A percentile compares a stretch with the other conserved stretches of the same genome.
Evolutionary conservation across 2,888 invertebrate species (phyloP).

Genomic region (Folsomia candida): DNA sequence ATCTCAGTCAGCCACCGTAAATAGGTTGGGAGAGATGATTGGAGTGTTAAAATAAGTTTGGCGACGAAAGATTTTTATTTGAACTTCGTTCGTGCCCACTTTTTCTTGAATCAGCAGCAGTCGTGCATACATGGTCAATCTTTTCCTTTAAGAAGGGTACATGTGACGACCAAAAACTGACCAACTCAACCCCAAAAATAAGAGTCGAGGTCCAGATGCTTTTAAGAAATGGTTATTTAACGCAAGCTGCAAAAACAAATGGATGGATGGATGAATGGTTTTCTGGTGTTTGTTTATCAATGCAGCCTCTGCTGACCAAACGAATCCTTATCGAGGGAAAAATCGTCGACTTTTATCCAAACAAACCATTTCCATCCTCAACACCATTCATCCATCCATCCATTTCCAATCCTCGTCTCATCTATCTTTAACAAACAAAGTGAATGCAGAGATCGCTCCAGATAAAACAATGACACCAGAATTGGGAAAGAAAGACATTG

Average conservation of each 20-base stretch:
- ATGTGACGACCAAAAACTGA: too few relatives aligned
- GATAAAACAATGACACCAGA: not conserved
- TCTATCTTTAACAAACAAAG: not conserved
- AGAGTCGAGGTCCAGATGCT: not conserved
- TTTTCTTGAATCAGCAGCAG: too few relatives aligned
- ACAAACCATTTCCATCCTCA: not conserved
- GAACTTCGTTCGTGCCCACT: too few relatives aligned
- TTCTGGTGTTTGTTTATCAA: not conserved
- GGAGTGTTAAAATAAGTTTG: too few relatives aligned
- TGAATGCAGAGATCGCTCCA: not conserved
- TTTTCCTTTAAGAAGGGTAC: too few relatives aligned
- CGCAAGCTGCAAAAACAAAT: slow-evolving; percentile 6
- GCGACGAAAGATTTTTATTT: too few relatives aligned
- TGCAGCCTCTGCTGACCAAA: not conserved
- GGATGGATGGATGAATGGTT: not conserved
- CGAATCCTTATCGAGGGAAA: not conserved
- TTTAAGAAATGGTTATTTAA: not conserved
- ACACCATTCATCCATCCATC: not conserved
- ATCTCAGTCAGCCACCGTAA: too few relatives aligned
- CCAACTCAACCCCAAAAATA: not conserved
- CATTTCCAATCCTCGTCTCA: too few relatives aligned
- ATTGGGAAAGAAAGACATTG: slow-evolving; percentile 22
- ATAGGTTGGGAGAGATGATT: too few relatives aligned
- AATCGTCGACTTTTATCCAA: not conserved
- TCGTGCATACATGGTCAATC: too few relatives aligned